These are phyloP conservation scores for Ia io DNA, from an alignment of 2,113 vertebrate genomes.

Conservation along the genomic window DNA sequence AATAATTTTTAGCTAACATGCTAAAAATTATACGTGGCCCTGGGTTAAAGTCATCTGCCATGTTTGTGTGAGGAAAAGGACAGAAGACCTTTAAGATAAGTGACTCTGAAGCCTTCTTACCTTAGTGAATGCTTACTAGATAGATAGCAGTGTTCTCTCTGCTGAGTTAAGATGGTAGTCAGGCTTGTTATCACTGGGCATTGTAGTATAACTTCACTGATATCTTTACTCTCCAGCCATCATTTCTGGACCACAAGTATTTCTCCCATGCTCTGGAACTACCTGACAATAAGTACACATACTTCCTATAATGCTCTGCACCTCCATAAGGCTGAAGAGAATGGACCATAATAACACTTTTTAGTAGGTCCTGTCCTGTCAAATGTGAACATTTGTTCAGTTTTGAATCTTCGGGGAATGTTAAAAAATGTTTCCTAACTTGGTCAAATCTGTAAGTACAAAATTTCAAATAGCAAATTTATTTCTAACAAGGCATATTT, in stretches of 20 bases:
- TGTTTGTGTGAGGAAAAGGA: not conserved
- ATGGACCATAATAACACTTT: not conserved
- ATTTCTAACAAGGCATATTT: not conserved
- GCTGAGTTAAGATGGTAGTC: not conserved
- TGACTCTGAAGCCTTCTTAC: not conserved
- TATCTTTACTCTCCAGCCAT: not conserved
- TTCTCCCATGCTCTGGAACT: not conserved
- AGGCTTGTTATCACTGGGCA: not conserved
- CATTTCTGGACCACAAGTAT: not conserved
- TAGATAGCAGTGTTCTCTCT: not conserved
- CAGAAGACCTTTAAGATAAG: not conserved
- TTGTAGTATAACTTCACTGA: not conserved
- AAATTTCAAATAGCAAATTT: not conserved
- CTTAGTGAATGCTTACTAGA: not conserved
- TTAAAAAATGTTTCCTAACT: not conserved
- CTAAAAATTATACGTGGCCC: not conserved
- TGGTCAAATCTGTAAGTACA: not conserved
- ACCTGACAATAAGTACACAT: not conserved
- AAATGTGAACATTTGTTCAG: not conserved
- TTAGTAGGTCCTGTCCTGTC: not conserved
- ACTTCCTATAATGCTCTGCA: not conserved
- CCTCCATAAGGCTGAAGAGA: not conserved
- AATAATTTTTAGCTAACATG: not conserved
- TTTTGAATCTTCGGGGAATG: not conserved
- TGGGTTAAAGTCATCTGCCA: not conserved